phyloP scores from a whole-genome alignment of 2,113 vertebrate species.

The Toxostoma redivivum region DNA sequence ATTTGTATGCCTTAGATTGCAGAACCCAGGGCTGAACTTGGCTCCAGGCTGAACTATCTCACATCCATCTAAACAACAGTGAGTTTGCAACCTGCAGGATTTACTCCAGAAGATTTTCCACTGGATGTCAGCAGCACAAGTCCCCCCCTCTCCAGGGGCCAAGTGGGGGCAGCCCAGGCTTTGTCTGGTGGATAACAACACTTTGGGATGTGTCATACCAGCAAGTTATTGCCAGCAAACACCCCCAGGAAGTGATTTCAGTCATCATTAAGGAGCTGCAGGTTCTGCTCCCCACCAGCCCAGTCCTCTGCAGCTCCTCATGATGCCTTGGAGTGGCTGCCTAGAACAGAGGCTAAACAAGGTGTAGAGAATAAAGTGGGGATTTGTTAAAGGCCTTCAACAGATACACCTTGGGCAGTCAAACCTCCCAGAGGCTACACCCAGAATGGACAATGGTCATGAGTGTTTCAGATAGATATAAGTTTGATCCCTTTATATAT shows the following conservation, averaged over 20 bases:
- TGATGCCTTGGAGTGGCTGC: neutral
- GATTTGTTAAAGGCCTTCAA: neutral
- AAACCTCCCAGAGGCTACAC: neutral
- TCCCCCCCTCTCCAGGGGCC: neutral
- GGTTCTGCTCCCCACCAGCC: neutral
- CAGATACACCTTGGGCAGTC: neutral
- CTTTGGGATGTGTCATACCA: accelerated
- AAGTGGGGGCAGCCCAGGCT: neutral
- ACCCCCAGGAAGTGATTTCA: neutral
- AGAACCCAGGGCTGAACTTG: neutral
- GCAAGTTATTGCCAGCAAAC: neutral
- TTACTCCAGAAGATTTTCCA: neutral
- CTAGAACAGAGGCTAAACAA: neutral
- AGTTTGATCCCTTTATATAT: neutral
- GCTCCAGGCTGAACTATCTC: slow-evolving; percentile 12
- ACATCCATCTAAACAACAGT: slow-evolving; percentile 15
- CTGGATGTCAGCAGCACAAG: neutral
- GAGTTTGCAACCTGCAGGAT: neutral
- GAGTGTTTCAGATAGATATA: neutral
- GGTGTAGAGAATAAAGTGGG: neutral
- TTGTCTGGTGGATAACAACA: neutral
- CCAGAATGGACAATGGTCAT: neutral
- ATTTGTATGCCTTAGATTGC: neutral
- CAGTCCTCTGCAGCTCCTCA: neutral
- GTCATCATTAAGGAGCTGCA: neutral